A percentile compares a stretch with the other conserved stretches of the same genome.
These are phyloP conservation scores for Phyllotreta striolata DNA, from an alignment of 2,888 invertebrate genomes.

Conservation along the genomic window DNA sequence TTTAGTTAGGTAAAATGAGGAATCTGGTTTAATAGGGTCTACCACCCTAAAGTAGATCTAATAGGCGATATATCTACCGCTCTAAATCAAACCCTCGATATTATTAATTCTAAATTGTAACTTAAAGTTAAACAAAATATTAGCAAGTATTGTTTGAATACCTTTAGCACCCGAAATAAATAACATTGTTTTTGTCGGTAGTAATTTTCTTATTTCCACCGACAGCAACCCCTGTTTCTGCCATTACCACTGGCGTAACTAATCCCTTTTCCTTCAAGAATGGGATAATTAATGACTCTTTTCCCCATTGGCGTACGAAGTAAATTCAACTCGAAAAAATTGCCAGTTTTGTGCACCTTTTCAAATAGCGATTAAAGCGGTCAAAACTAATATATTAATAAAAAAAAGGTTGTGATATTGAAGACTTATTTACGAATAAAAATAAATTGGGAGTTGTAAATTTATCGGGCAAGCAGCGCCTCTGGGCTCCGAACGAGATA, in stretches of 20 bases:
- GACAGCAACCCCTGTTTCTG: constrained; percentile 26
- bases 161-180: constrained; percentile 13
- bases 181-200: constrained; percentile 24
- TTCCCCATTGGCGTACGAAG: neutral
- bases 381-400: too few species aligned
- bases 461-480: neutral
- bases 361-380: too few species aligned
- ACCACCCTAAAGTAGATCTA: too few species aligned
- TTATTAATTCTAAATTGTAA: too few species aligned
- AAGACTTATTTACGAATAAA: too few species aligned
- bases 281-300: constrained; percentile 24
- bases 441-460: neutral
- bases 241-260: constrained; percentile 23
- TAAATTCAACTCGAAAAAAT: neutral
- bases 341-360: neutral
- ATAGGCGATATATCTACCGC: too few species aligned
- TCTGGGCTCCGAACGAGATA: constrained; percentile 19
- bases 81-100: too few species aligned
- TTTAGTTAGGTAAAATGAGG: too few species aligned
- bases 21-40: too few species aligned
- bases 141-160: neutral
- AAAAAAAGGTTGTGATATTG: neutral
- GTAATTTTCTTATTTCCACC: constrained; percentile 25
- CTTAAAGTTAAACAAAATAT: too few species aligned
- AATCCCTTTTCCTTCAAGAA: constrained; percentile 24